Percentiles rank a stretch among this genome's conserved stretches.
Evolutionary conservation across 2,797 vertebrate species (phyloP).

Genomic region (Schizopygopsis malacanthus): DNA sequence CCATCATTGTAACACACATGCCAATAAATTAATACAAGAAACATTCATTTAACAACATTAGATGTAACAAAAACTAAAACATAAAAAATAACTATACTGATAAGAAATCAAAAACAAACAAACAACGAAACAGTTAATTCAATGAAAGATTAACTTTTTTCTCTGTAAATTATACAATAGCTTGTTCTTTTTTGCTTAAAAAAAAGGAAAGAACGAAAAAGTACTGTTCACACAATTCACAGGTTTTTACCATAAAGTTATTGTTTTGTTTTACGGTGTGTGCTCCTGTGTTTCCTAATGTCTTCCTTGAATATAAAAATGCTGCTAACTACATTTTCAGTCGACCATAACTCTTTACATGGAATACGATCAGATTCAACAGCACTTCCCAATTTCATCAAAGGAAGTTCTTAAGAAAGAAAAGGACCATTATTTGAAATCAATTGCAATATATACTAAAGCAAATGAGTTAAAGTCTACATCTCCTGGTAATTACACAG

Average conservation of each 20-base stretch:
- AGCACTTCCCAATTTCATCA: neutral
- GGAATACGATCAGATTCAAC: slow-evolving; percentile 7
- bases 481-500: slow-evolving; percentile 18
- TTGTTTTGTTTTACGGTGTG: neutral
- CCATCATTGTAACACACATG: no score
- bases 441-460: neutral
- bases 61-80: no score
- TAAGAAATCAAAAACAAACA: no score
- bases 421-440: slow-evolving; percentile 22
- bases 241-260: neutral
- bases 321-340: neutral
- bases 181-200: no score
- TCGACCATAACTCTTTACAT: neutral
- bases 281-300: neutral
- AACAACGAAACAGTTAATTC: no score
- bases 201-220: no score
- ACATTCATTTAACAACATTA: no score
- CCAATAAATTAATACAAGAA: no score
- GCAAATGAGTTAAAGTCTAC: slow-evolving; percentile 7
- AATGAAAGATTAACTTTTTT: no score
- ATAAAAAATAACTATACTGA: no score
- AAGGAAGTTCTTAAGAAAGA: slow-evolving; percentile 11
- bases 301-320: neutral
- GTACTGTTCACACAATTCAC: neutral
- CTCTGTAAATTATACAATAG: no score